A percentile compares a stretch with the other conserved stretches of the same genome.
These are phyloP conservation scores for Axinella damicornis DNA, from an alignment of 37 sponge, comb jelly and placozoan genomes.

Conservation along the genomic window DNA sequence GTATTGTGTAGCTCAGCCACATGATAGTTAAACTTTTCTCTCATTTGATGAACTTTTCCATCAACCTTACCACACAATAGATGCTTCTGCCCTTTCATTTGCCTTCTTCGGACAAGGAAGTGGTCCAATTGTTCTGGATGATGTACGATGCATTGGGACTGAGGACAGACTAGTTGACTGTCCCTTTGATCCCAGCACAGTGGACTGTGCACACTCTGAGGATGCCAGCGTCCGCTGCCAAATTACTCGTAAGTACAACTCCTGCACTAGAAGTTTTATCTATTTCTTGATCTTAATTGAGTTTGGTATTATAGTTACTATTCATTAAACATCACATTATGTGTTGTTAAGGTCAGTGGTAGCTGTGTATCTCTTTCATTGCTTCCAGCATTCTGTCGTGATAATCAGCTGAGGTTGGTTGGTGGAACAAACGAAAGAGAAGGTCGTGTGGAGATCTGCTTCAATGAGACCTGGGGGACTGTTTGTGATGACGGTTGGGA, in stretches of 20 bases:
- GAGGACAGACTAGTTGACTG: conserved; percentile 9
- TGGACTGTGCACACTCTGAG: conserved; percentile 2
- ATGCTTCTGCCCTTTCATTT: neutral
- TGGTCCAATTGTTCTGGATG: conserved; percentile 13
- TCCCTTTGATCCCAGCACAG: neutral
- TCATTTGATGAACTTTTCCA: too few species aligned
- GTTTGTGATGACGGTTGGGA: conserved; percentile 33
- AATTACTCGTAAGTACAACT: neutral
- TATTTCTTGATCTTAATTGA: too few species aligned
- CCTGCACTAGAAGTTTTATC: too few species aligned
- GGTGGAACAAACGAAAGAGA: conserved; percentile 6
- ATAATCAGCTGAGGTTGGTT: conserved; percentile 18
- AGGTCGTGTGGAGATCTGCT: conserved; percentile 45
- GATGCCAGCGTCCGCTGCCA: conserved; percentile 10
- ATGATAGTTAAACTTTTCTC: too few species aligned
- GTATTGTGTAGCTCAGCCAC: too few species aligned
- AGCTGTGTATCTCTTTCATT: too few species aligned
- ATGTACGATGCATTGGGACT: conserved; percentile 30
- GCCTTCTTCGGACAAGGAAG: conserved; percentile 1
- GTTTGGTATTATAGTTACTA: too few species aligned
- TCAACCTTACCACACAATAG: too few species aligned
- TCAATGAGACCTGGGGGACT: conserved; percentile 29
- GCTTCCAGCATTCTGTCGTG: neutral
- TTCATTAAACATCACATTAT: too few species aligned
- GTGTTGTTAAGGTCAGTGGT: too few species aligned